Evolutionary conservation across 1,140 invertebrate genomes (phyloP), one percentile per base, ranked within the genome.

Genomic region (Carposina sasakii): DNA sequence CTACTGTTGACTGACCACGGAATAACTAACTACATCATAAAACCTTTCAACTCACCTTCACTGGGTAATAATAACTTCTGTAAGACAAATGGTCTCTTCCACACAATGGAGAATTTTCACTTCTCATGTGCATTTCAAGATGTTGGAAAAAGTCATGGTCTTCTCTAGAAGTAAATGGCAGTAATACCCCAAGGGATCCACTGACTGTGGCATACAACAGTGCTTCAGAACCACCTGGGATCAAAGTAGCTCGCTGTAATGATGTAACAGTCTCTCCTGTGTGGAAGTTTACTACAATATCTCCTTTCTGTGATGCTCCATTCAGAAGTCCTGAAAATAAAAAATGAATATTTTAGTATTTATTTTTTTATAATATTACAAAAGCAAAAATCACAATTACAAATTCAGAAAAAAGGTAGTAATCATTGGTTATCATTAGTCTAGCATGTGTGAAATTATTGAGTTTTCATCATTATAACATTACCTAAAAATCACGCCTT

Each of bases 91-190:
- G 98, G 86, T 99, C 98, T 16, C 98, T 87, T 1, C 98, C 98
- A 86, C 97, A 99, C 0, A 99, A 78, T 0, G 98, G 97, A 0
- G 96, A 90, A 83, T 99, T 95, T 81, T 99, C 98, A 39, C 95
- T 96, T 31, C 98, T 87, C 96, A 99, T 98, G 76, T 99, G 97
- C 98, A 99, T 99, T 81, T 99, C 98, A 42, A 99, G 85, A 87
- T 99, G 96, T 81, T 99, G 98, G 86, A 99, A 99, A 71, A 99
- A 99, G 72, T 99, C 98, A 63, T 98, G 96, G 79, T 99, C 98
- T 87, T 99, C 98, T 68, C 98, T 93, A 21, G 97, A 98, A 0
- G 97, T 98, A 64, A 99, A 99, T 0, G 98, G 97, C 9, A 99
- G 94, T 3, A 99, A 86, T 26, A 98, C 97, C 1, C 98, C 98